phyloP scores from a whole-genome alignment of 2,113 vertebrate genomes.

The Syngnathus scovelli region DNA sequence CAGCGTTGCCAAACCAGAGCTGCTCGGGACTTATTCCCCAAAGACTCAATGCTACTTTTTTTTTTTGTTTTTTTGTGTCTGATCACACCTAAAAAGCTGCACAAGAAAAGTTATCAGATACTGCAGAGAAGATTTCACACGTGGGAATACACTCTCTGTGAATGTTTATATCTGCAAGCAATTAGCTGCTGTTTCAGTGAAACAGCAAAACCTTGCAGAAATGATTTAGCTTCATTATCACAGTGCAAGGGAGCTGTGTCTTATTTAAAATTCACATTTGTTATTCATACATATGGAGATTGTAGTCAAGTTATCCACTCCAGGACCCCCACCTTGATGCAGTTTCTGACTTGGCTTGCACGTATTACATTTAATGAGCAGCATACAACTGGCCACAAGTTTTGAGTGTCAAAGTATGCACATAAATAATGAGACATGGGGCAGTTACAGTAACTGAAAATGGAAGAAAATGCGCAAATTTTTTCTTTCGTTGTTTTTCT shows the following conservation, averaged over 20 bases:
- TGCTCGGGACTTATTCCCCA: not conserved
- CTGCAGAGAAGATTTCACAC: not conserved
- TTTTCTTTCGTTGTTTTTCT: not conserved
- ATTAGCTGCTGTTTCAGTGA: slow-evolving; percentile 3
- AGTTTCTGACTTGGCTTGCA: not conserved
- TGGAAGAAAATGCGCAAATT: not conserved
- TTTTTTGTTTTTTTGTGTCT: not conserved
- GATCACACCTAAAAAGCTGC: slow-evolving; percentile 1
- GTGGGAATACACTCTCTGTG: not conserved
- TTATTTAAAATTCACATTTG: slow-evolving; percentile 6
- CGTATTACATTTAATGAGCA: not conserved
- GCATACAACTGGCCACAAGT: not conserved
- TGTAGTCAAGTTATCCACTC: not conserved
- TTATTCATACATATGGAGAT: slow-evolving; percentile 1
- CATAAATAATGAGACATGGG: not conserved
- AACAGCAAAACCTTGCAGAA: not conserved
- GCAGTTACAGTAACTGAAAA: not conserved
- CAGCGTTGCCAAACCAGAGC: slow-evolving; percentile 56
- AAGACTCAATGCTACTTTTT: not conserved
- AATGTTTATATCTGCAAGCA: slow-evolving; percentile 1
- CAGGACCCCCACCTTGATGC: not conserved
- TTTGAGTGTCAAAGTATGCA: not conserved
- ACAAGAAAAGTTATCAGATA: not conserved
- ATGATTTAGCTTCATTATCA: slow-evolving; percentile 2
- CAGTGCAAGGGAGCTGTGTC: not conserved